These are phyloP conservation scores for Drosophila ambigua DNA, from an alignment of 1,140 invertebrate genomes.

Conservation along the genomic window DNA sequence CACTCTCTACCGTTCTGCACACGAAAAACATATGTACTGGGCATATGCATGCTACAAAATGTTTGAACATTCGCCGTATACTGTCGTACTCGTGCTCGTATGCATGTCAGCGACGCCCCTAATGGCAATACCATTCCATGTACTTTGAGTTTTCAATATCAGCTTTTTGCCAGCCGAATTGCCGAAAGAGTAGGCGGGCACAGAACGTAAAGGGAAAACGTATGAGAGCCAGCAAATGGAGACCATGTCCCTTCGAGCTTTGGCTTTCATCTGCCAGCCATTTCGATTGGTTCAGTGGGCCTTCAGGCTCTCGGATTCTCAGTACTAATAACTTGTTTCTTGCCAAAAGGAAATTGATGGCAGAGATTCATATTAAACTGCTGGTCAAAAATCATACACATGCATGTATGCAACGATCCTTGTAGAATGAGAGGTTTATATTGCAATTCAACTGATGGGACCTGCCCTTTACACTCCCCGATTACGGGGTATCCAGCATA, in stretches of 20 bases:
- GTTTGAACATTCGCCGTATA: conserved; percentile 54
- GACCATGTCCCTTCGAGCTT: conserved; percentile 37
- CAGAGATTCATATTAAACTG: too few relatives aligned
- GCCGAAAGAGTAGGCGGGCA: conserved; percentile 8
- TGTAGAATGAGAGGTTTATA: too few relatives aligned
- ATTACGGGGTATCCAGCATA: neutral
- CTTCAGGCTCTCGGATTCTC: neutral
- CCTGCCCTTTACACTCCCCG: neutral
- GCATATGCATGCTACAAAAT: conserved; percentile 35
- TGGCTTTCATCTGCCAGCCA: conserved; percentile 15
- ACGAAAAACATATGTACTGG: neutral
- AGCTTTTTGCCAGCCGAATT: conserved; percentile 52
- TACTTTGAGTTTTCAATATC: conserved; percentile 80
- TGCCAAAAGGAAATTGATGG: too few relatives aligned
- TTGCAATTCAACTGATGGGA: too few relatives aligned
- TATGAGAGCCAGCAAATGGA: conserved; percentile 17
- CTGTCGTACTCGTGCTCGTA: neutral
- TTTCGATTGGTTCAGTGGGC: neutral
- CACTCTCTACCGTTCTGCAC: too few relatives aligned
- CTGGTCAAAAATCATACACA: too few relatives aligned
- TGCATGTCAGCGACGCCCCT: conserved; percentile 64
- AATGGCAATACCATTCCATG: conserved; percentile 69
- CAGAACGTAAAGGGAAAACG: conserved; percentile 10
- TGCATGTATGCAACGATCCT: too few relatives aligned
- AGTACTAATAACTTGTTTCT: too few relatives aligned